Evolutionary conservation across 2,888 invertebrate species (phyloP).

Genomic region (Escarpia spicata): DNA sequence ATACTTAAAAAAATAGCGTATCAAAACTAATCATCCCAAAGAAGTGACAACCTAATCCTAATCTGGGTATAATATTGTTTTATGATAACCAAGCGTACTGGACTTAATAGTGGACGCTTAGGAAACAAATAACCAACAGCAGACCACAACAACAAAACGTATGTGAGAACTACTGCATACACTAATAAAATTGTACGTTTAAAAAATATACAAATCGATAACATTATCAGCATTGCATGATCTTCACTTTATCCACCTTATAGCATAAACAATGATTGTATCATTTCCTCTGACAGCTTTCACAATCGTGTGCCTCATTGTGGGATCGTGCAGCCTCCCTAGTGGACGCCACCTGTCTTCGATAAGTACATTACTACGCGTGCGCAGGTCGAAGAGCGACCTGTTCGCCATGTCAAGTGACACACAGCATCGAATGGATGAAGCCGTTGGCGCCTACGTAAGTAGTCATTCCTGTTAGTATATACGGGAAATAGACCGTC

Average conservation of each 20-base stretch:
- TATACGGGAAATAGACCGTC: not conserved
- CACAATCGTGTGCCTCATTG: not conserved
- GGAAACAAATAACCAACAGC: no score
- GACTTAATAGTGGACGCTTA: no score
- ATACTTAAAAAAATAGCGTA: no score
- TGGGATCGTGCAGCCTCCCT: not conserved
- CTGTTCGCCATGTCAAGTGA: not conserved
- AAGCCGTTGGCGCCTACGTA: not conserved
- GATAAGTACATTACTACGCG: not conserved
- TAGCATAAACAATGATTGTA: not conserved
- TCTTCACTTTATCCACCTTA: not conserved
- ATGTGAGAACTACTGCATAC: no score
- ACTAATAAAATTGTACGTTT: no score
- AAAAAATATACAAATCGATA: no score
- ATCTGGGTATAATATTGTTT: no score
- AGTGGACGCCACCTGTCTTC: not conserved
- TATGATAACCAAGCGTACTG: no score
- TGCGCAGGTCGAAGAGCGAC: not conserved
- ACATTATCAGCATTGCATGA: not conserved
- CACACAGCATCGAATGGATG: not conserved
- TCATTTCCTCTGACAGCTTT: not conserved
- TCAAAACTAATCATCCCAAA: no score
- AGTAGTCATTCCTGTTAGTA: not conserved
- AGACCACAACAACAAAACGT: no score
- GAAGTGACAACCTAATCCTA: no score